These are phyloP conservation scores for Xenops minutus DNA, from an alignment of 2,797 vertebrate species.

Conservation along the genomic window DNA sequence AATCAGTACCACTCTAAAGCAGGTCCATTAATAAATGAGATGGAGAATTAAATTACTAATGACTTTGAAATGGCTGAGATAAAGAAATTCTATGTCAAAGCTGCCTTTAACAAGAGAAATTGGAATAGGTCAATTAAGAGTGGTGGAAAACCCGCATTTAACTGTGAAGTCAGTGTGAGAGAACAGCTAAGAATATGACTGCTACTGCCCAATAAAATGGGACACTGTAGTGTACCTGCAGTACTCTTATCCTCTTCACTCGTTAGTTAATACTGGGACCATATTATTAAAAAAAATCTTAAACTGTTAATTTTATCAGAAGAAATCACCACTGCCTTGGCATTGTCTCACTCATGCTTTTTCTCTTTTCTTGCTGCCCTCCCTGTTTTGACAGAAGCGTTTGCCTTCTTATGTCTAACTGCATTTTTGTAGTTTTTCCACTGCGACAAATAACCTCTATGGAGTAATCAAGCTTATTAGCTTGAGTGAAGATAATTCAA, in stretches of 20 bases:
- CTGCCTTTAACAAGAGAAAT: constrained; percentile 10
- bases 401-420: neutral
- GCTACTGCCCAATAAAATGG: neutral
- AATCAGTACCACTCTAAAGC: neutral
- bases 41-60: constrained; percentile 40
- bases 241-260: neutral
- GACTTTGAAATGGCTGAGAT: constrained; percentile 36
- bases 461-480: neutral
- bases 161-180: neutral
- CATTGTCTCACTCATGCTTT: neutral
- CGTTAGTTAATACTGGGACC: neutral
- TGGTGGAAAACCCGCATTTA: neutral
- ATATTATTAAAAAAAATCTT: neutral
- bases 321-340: neutral
- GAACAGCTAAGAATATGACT: neutral
- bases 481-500: neutral
- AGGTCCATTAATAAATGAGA: constrained; percentile 49
- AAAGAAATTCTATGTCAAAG: constrained; percentile 14
- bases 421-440: neutral
- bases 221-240: neutral
- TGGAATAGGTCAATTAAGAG: neutral
- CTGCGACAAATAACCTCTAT: neutral
- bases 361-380: neutral
- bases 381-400: neutral
- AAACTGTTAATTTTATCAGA: neutral